These are phyloP conservation scores for Chelon auratus DNA, from an alignment of 2,797 vertebrate species.

Conservation along the genomic window DNA sequence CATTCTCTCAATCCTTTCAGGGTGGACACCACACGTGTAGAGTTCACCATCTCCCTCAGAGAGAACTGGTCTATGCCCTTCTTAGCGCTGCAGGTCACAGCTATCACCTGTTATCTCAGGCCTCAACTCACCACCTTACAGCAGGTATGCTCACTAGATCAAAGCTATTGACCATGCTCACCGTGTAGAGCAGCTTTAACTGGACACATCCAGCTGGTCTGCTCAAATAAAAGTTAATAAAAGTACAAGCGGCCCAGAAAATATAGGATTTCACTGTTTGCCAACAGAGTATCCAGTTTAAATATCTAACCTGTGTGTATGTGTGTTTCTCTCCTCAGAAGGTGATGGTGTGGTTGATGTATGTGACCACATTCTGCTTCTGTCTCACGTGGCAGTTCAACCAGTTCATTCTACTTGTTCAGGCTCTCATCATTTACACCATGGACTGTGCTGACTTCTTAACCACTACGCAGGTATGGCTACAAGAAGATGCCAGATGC, in stretches of 20 bases:
- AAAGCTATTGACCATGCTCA: neutral
- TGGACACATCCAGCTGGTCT: neutral
- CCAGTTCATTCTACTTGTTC: slow-evolving; percentile 96
- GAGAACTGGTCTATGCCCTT: slow-evolving; percentile 99
- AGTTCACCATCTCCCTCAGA: slow-evolving; percentile 97
- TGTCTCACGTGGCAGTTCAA: slow-evolving; percentile 98
- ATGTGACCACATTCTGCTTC: slow-evolving; percentile 92
- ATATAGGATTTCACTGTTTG: neutral
- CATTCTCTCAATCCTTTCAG: slow-evolving; percentile 85
- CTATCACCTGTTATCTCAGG: slow-evolving; percentile 91
- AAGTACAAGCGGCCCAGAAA: neutral
- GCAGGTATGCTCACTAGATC: slow-evolving; percentile 81
- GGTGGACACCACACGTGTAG: slow-evolving; percentile 95
- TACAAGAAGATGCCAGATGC: neutral
- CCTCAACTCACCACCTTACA: slow-evolving; percentile 85
- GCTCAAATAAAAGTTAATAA: slow-evolving; percentile 8
- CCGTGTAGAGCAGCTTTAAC: neutral
- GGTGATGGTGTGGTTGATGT: slow-evolving; percentile 88
- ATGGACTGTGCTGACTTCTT: slow-evolving; percentile 91
- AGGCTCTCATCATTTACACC: slow-evolving; percentile 90
- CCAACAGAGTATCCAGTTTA: neutral
- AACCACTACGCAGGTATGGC: slow-evolving; percentile 86
- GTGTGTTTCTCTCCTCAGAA: slow-evolving; percentile 80
- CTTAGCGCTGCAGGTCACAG: slow-evolving; percentile 92
- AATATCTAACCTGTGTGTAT: neutral